Base-by-base conservation (phyloP, 2,888 invertebrate genomes). In the Drepanosiphum platanoidis region DNA sequence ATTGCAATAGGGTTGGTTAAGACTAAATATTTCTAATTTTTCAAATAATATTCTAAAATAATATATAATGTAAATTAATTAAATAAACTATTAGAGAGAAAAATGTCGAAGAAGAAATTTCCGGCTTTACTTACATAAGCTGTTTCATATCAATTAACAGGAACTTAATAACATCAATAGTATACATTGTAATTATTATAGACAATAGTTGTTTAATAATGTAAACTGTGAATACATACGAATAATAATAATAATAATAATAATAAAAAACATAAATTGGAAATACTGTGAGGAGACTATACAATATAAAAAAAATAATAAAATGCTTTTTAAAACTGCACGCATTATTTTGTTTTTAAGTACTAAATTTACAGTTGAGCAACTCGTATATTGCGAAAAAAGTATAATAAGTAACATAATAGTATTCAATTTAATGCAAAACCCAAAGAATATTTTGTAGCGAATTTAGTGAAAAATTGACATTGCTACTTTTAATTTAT, bases 311-410 rank as follows among this genome's bases (percentile, higher is more conserved):
- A 52, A 58, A 58, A n/a, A 52, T 30, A 58, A 78, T 78, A 64
- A 78, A 32, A 78, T 42, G 22, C 36, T 42, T 64, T 61, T 4
- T 61, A 81, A 81, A 71, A 71, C 36, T 71, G 68, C 27, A 70
- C 11, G 7, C 22, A 22, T 58, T 58, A 36, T 58, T 64, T 77
- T 36, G 27, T 77, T 52, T 68, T 34, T 81, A 81, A 81, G 30
- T 81, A 71, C 58, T 71, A 58, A 66, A 30, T 79, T 46, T 80
- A 70, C 46, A 71, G 81, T 71, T 81, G 81, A 81, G 71, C 81
- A 70, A 71, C 27, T 81, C 1, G 9, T 58, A 30, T 58, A 81
- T 81, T 81, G 71, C 70, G 71, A 71, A 71, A 64, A 22, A 42
- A 78, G 64, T 30, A 78, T 34, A 22, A 34, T n/a, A 15, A 34